phyloP scores from a whole-genome alignment of 2,888 invertebrate genomes.

The Lasiommata megera region DNA sequence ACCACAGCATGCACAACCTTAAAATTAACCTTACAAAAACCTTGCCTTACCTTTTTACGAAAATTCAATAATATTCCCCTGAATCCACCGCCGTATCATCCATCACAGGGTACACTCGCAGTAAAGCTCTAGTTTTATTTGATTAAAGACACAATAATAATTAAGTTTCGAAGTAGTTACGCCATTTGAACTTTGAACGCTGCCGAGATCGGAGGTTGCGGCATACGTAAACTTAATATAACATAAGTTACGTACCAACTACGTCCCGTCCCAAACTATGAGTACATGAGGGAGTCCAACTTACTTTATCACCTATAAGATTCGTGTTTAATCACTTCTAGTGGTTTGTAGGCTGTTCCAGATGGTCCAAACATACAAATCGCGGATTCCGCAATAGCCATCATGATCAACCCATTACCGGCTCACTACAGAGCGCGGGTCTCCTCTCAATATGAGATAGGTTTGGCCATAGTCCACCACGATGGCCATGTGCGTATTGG shows the following conservation, averaged over 20 bases:
- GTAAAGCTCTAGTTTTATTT: neutral
- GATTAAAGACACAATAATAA: neutral
- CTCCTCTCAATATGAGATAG: too few species aligned
- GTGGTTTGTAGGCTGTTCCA: neutral
- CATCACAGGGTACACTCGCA: too few species aligned
- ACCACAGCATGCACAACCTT: too few species aligned
- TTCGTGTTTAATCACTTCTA: constrained; percentile 9
- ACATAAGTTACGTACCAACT: constrained; percentile 5
- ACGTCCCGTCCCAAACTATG: constrained; percentile 1
- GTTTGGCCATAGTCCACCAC: too few species aligned
- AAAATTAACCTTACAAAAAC: too few species aligned
- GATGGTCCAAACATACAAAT: neutral
- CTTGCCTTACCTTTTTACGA: too few species aligned
- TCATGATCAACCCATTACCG: too few species aligned
- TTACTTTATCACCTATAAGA: constrained; percentile 8
- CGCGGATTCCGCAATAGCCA: neutral
- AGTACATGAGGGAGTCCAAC: constrained; percentile 3
- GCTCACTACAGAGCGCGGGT: too few species aligned
- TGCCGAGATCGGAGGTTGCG: neutral
- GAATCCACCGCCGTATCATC: too few species aligned
- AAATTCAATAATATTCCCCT: too few species aligned
- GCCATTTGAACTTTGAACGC: constrained; percentile 1
- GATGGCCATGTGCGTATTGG: too few species aligned
- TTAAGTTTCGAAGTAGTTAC: constrained; percentile 2
- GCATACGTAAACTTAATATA: constrained; percentile 7